These are phyloP conservation scores for Salvelinus alpinus DNA, from an alignment of 2,113 vertebrate species.

Conservation along the genomic window DNA sequence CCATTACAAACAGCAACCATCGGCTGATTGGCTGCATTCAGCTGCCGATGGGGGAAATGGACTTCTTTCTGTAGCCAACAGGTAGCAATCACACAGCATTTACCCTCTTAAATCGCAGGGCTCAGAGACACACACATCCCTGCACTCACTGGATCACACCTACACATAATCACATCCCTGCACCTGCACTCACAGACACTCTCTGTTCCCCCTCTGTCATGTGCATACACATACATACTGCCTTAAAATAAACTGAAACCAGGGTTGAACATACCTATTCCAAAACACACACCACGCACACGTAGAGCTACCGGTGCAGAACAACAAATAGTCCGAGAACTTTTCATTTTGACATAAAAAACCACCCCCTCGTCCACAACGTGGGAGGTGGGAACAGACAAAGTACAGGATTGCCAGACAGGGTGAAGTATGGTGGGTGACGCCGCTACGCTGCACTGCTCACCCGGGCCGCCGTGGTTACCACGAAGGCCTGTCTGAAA, in stretches of 20 bases:
- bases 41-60: constrained; percentile 70
- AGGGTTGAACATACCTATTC: too few relatives aligned
- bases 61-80: constrained; percentile 69
- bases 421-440: too few relatives aligned
- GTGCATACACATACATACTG: constrained; percentile 7
- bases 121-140: background rate
- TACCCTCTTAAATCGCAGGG: constrained; percentile 55
- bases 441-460: too few relatives aligned
- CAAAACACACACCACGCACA: background rate
- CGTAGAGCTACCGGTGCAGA: background rate
- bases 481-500: too few relatives aligned
- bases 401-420: too few relatives aligned
- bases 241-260: too few relatives aligned
- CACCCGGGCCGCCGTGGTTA: too few relatives aligned
- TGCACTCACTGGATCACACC: too few relatives aligned
- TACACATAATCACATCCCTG: background rate
- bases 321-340: background rate
- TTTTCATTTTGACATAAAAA: too few relatives aligned
- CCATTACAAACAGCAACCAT: constrained; percentile 68
- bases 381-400: too few relatives aligned
- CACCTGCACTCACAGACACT: background rate
- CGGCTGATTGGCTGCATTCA: constrained; percentile 73
- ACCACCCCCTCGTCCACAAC: too few relatives aligned
- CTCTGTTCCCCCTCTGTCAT: background rate
- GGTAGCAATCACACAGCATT: constrained; percentile 72